Conservation (phyloP, 2,797 vertebrate species). For the Adrianichthys oophorus region DNA sequence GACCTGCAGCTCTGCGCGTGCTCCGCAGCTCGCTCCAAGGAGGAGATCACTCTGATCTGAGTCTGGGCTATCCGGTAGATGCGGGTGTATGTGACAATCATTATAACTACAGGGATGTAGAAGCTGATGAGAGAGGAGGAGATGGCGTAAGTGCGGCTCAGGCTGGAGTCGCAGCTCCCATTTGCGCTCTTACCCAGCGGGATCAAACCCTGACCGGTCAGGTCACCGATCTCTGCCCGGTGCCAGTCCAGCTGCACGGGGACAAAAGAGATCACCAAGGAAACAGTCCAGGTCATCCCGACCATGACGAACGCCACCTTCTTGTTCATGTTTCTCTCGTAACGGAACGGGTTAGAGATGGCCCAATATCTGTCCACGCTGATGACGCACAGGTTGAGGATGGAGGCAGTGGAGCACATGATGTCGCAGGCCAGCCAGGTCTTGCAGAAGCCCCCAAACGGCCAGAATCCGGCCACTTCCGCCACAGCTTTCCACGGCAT, state of each 20-base stretch:
- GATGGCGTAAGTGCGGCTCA: slow-evolving; percentile 72
- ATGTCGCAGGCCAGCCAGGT: slow-evolving; percentile 88
- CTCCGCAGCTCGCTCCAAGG: slow-evolving; percentile 71
- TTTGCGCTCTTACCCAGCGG: slow-evolving; percentile 1
- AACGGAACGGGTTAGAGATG: slow-evolving; percentile 72
- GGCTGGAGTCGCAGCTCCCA: slow-evolving; percentile 67
- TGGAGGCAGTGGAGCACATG: slow-evolving; percentile 88
- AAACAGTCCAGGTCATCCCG: slow-evolving; percentile 71
- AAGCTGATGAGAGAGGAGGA: slow-evolving; percentile 76
- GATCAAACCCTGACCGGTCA: slow-evolving; percentile 1
- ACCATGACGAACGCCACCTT: slow-evolving; percentile 70
- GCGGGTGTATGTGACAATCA: slow-evolving; percentile 74
- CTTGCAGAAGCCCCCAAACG: slow-evolving; percentile 79
- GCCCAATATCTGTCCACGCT: slow-evolving; percentile 87
- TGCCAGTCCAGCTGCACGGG: slow-evolving; percentile 77
- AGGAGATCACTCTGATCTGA: slow-evolving; percentile 71
- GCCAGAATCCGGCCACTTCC: slow-evolving; percentile 72
- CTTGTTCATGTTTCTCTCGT: slow-evolving; percentile 72
- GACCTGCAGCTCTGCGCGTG: slow-evolving; percentile 63
- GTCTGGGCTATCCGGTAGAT: slow-evolving; percentile 74
- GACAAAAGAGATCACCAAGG: slow-evolving; percentile 72
- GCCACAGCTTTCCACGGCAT: slow-evolving; percentile 76
- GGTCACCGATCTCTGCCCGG: slow-evolving; percentile 46
- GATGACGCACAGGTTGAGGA: slow-evolving; percentile 86
- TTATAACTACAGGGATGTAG: slow-evolving; percentile 75